Percentiles rank a stretch among this genome's conserved stretches.
Conservation (phyloP, 2,797 vertebrate genomes). For the Chiloscyllium punctatum region DNA sequence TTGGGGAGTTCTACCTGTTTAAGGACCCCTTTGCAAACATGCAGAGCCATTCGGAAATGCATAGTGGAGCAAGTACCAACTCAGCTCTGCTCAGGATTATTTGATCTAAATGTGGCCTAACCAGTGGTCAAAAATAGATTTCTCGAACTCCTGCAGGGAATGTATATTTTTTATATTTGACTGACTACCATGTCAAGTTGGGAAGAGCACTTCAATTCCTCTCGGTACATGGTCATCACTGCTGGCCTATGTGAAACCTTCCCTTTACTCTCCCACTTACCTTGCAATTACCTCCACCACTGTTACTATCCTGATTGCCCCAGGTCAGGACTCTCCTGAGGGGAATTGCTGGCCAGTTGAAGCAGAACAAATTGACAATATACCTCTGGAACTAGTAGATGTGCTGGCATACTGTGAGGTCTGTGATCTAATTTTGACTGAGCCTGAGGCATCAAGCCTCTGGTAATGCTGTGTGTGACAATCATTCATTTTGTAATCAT, state of each 20-base stretch:
- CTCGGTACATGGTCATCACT: not conserved
- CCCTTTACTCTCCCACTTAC: not conserved
- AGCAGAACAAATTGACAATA: not conserved
- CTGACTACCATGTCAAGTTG: too few species aligned
- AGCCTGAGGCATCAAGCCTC: not conserved
- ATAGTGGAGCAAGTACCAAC: not conserved
- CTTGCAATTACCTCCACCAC: too few species aligned
- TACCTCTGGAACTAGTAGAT: not conserved
- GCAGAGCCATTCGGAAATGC: not conserved
- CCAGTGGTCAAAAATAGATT: not conserved
- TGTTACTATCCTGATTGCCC: too few species aligned
- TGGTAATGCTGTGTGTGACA: too few species aligned
- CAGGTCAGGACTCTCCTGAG: not conserved
- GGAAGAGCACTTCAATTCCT: too few species aligned
- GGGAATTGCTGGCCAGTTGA: not conserved
- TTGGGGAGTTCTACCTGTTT: not conserved
- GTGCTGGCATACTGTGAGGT: not conserved
- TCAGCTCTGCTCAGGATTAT: not conserved
- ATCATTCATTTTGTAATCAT: not conserved
- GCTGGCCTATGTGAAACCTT: too few species aligned
- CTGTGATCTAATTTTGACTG: not conserved
- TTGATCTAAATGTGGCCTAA: not conserved
- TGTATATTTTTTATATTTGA: too few species aligned
- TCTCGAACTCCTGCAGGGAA: too few species aligned
- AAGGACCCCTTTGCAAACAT: not conserved